Percentiles rank a stretch among this genome's conserved stretches.
phyloP scores from a whole-genome alignment of 2,113 vertebrate genomes.

The Oreotrochilus melanogaster region DNA sequence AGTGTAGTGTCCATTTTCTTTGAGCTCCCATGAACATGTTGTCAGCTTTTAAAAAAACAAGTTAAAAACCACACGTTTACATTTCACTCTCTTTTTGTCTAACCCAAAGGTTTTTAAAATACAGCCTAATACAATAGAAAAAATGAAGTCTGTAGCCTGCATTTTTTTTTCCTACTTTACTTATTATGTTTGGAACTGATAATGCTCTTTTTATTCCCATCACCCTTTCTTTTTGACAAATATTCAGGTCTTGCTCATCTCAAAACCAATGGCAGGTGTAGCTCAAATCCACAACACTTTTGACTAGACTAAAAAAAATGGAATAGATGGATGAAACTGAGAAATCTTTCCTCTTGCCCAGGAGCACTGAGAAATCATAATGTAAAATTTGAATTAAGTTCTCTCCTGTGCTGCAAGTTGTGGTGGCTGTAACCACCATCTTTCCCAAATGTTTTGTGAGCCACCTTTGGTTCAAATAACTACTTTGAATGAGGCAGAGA shows the following conservation, averaged over 20 bases:
- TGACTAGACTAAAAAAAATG: not conserved
- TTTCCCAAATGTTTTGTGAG: not conserved
- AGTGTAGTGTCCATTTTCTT: not conserved
- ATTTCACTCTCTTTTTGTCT: not conserved
- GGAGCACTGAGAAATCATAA: not conserved
- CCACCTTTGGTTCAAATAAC: not conserved
- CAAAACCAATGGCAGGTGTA: not conserved
- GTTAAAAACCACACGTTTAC: not conserved
- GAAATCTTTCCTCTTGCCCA: not conserved
- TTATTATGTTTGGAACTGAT: not conserved
- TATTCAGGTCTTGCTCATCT: not conserved
- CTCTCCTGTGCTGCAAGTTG: not conserved
- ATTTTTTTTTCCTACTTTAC: not conserved
- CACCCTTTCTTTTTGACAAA: not conserved
- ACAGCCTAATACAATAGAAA: not conserved
- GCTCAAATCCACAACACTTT: not conserved
- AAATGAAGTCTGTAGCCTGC: not conserved
- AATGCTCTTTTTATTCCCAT: too few relatives aligned
- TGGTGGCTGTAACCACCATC: not conserved
- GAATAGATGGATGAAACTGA: not conserved
- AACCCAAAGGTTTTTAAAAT: not conserved
- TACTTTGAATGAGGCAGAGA: not conserved
- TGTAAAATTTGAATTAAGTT: not conserved
- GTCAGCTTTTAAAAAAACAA: not conserved
- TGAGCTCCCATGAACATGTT: not conserved